Evolutionary conservation across 2,888 invertebrate genomes (phyloP).

Genomic region (Apeira syringaria): DNA sequence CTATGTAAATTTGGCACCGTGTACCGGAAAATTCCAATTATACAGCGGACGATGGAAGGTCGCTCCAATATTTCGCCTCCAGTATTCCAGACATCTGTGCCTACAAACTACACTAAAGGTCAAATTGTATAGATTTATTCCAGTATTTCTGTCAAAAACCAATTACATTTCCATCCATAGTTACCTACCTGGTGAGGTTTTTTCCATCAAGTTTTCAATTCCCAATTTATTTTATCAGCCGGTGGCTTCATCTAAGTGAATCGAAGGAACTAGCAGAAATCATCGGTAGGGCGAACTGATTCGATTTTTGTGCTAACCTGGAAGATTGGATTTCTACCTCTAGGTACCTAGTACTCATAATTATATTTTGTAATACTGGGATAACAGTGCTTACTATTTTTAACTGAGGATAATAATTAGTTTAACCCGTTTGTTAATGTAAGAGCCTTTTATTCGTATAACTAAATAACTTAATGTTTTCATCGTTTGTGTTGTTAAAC

Average conservation of each 20-base stretch:
- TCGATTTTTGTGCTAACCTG: slow-evolving; percentile 6
- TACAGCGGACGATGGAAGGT: slow-evolving; percentile 24
- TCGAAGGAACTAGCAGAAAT: slow-evolving; percentile 7
- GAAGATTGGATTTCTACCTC: slow-evolving; percentile 6
- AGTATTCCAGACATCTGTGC: slow-evolving; percentile 3
- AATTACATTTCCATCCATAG: background rate
- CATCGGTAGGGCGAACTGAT: slow-evolving; percentile 4
- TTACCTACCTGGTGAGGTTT: background rate
- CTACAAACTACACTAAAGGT: slow-evolving; percentile 4
- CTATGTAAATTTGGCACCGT: slow-evolving; percentile 17
- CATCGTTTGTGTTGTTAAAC: too few species aligned
- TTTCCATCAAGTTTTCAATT: slow-evolving; percentile 4
- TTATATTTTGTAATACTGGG: too few species aligned
- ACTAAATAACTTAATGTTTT: too few species aligned
- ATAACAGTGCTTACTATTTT: too few species aligned
- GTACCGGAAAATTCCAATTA: slow-evolving; percentile 39
- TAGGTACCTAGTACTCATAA: background rate
- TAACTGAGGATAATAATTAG: too few species aligned
- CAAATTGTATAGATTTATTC: background rate
- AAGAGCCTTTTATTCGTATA: too few species aligned
- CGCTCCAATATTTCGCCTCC: slow-evolving; percentile 5
- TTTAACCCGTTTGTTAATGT: too few species aligned
- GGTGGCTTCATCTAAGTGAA: slow-evolving; percentile 5
- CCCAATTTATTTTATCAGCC: slow-evolving; percentile 2
- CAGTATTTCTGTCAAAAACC: background rate